Base-by-base conservation (phyloP, 2,113 vertebrate genomes). In the Barbus barbus region DNA sequence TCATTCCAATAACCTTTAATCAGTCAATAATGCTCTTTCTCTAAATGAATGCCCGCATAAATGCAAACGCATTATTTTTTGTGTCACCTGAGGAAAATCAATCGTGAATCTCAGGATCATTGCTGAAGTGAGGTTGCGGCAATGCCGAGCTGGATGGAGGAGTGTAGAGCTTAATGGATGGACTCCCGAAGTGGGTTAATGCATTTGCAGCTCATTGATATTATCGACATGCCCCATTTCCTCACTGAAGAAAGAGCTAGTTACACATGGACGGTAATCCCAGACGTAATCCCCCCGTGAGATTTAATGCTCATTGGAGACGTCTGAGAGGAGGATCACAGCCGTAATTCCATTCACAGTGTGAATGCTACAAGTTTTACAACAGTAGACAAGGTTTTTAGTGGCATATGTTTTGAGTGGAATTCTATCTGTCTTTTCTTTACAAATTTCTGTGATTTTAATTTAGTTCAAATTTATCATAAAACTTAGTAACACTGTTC, bases 151-250 rank as follows among this genome's bases (percentile, higher is more conserved):
- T 48, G 28, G 75, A 53, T 69, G 58, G 8, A 48, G 82, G 53
- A 53, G 67, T 72, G 24, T 26, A 4, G 44, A 71, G 36, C 81
- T 75, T 82, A 83, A 86, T 78, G 67, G 74, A 69, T 9, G 60
- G 13, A 58, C 36, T 78, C 58, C 75, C 3, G 14, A 84, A 75
- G 58, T 88, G 80, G 85, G 83, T 80, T 83, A 86, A 84, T 88
- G 79, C 79, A 82, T 84, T 85, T 24, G 36, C 76, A 75, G 76
- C 56, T 63, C 38, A 80, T 67, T 72, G 44, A 85, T 41, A 72
- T 78, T 61, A 86, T 82, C 22, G 46, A 69, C 73, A 36, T 78
- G 86, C 36, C 51, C 78, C 86, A 81, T 77, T 84, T 87, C 81
- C 73, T 84, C 14, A 12, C 58, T 78, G 63, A 58, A 77, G 63